These are phyloP conservation scores for Oligia strigilis DNA, from an alignment of 2,888 invertebrate genomes.

Conservation along the genomic window DNA sequence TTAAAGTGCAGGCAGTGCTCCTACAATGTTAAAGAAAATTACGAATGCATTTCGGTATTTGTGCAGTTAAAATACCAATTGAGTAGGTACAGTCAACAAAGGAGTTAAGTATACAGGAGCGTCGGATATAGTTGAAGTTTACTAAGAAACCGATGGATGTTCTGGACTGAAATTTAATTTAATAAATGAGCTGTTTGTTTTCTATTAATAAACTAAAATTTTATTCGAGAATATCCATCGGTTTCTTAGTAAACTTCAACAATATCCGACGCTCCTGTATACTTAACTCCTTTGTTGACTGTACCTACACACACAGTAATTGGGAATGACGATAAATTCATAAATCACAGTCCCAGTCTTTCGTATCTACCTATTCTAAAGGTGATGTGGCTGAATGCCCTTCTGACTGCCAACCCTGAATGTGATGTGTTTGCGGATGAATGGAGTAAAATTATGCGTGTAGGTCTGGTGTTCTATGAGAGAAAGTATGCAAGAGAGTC, in stretches of 20 bases:
- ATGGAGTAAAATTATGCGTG: neutral
- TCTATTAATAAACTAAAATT: too few species aligned
- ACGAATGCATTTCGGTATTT: neutral
- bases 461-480: neutral
- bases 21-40: neutral
- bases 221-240: too few species aligned
- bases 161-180: too few species aligned
- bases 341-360: neutral
- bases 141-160: too few species aligned
- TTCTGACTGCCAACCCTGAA: neutral
- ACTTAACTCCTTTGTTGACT: too few species aligned
- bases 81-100: too few species aligned
- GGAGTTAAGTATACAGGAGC: too few species aligned
- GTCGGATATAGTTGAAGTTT: too few species aligned
- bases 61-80: neutral
- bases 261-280: too few species aligned
- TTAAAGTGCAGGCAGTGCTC: conserved; percentile 3
- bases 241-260: too few species aligned
- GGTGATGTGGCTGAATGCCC: neutral
- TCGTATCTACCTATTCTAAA: neutral
- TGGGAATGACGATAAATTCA: neutral
- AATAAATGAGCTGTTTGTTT: too few species aligned
- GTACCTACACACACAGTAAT: neutral
- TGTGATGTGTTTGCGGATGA: neutral
- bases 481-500: neutral